phyloP scores from a whole-genome alignment of 1,140 invertebrate genomes.

The Formica selysi region DNA sequence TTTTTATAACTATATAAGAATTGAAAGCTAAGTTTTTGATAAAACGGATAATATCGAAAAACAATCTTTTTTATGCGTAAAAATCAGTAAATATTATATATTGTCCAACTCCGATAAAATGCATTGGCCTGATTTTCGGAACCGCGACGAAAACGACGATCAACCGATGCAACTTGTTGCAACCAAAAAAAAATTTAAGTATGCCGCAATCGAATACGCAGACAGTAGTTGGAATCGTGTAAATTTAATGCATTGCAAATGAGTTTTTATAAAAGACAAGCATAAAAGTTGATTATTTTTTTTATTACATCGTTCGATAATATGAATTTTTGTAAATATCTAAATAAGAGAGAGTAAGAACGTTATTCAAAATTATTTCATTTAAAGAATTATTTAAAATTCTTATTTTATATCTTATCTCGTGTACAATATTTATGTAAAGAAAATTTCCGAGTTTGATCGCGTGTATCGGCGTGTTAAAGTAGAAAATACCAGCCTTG shows the following conservation, averaged over 20 bases:
- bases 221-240: background rate
- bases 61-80: too few relatives aligned
- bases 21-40: too few relatives aligned
- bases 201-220: background rate
- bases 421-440: background rate
- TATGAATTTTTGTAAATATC: background rate
- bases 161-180: conserved; percentile 11
- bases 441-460: background rate
- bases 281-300: background rate
- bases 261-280: background rate
- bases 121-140: conserved; percentile 64
- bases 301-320: background rate
- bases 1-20: too few relatives aligned
- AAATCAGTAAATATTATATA: background rate
- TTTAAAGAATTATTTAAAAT: background rate
- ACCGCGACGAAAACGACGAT: conserved; percentile 58
- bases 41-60: too few relatives aligned
- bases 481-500: background rate
- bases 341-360: too few relatives aligned
- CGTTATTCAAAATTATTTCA: background rate
- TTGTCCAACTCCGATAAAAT: background rate
- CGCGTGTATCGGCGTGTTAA: background rate
- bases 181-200: background rate
- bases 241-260: conserved; percentile 4
- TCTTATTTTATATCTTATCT: background rate